Base-by-base conservation (phyloP, 2,113 vertebrate genomes). In the Daboia siamensis region DNA sequence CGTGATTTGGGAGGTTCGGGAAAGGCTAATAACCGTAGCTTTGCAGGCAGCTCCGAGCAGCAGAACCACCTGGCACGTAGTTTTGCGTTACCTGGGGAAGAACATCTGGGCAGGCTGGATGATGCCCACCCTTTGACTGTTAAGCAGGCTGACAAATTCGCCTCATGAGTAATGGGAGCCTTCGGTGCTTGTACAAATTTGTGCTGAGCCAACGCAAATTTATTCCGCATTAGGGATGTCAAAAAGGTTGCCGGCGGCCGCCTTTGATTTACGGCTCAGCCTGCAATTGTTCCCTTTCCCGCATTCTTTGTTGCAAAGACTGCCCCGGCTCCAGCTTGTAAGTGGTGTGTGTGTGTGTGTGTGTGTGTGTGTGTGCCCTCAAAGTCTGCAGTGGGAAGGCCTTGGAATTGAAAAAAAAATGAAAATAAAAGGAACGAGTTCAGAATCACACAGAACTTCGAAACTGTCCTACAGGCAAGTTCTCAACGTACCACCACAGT, bases 201-300 rank as follows among this genome's bases (percentile, higher is more conserved):
- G 61, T 96, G 96, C 95, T 96, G 96, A 97, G 52, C 9, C n/a
- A n/a, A 93, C 93, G 90, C 91, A 48, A 92, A 90, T 69, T 26
- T 64, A 91, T 90, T n/a, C 61, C 93, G 89, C 33, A 11, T 48
- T 93, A 6, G 1, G 90, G 90, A n/a, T 64, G 33, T 91, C 93
- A 91, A 61, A 84, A 94, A 87, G 44, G 92, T 39, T 92, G 91
- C 1, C 89, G 52, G 57, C 88, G 69, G 56, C 74, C 64, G 33
- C 1, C 69, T 46, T 90, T 89, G 94, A 93, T 23, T 26, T 0
- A 1, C 24, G 91, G 54, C 84, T 94, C 90, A 94, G 52, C 33
- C 84, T 26, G 69, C 74, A 39, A 46, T 59, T n/a, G 64, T 33
- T 39, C 21, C 17, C 8, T 54, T 90, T 90, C 85, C 24, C 29